Evolutionary conservation across 2,797 vertebrate species (phyloP).

Genomic region (Syngnathus acus): DNA sequence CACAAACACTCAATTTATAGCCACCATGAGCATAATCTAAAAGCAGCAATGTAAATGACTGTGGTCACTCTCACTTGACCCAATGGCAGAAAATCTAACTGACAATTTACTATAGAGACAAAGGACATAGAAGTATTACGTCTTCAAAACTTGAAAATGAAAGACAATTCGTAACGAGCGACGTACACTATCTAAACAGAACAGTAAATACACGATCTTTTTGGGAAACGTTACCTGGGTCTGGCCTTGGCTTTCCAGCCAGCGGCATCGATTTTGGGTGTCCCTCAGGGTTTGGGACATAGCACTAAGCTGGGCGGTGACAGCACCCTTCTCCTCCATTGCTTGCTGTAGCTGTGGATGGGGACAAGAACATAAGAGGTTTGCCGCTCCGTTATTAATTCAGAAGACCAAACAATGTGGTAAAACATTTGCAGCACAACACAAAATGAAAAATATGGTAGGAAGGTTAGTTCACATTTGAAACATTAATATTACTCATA

Average conservation of each 20-base stretch:
- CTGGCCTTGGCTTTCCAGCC: slow-evolving; percentile 70
- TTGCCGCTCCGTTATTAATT: background rate
- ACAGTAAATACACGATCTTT: background rate
- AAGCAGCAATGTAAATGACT: background rate
- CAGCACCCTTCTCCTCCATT: slow-evolving; percentile 70
- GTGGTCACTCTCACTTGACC: background rate
- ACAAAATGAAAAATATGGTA: too few relatives aligned
- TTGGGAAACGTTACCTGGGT: slow-evolving; percentile 53
- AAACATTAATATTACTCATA: too few relatives aligned
- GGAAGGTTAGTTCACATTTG: too few relatives aligned
- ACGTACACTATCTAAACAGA: too few relatives aligned
- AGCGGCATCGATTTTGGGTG: slow-evolving; percentile 73
- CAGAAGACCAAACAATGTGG: background rate
- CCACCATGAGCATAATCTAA: background rate
- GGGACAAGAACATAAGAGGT: background rate
- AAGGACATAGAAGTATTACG: background rate
- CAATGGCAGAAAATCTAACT: background rate
- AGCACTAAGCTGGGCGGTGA: slow-evolving; percentile 70
- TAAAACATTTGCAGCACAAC: too few relatives aligned
- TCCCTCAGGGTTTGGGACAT: slow-evolving; percentile 79
- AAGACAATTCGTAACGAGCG: background rate
- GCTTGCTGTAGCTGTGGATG: slow-evolving; percentile 70
- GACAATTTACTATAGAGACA: background rate
- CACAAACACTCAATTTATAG: background rate
- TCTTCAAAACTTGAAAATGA: background rate